A percentile compares a stretch with the other conserved stretches of the same genome.
These are phyloP conservation scores for Varanus komodoensis DNA, from an alignment of 2,113 vertebrate species.

Conservation along the genomic window DNA sequence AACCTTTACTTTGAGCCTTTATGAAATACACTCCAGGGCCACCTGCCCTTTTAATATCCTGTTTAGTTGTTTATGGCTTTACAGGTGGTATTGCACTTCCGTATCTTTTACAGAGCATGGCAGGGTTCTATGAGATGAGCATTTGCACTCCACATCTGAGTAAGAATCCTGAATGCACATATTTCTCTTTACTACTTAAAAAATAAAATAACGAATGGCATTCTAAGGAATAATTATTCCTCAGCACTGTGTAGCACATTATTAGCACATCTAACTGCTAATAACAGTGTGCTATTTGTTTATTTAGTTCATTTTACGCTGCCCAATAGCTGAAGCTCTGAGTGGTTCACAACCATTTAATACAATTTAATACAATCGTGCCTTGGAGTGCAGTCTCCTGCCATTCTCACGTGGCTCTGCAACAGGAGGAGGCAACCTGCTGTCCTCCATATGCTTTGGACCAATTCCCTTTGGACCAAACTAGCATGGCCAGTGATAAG, in stretches of 20 bases:
- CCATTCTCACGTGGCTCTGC: background rate
- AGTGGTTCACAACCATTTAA: background rate
- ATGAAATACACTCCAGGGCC: conserved; percentile 12
- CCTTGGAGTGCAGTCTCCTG: rapidly evolving
- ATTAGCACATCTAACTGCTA: too few species aligned
- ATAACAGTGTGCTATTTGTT: too few species aligned
- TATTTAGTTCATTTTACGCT: too few species aligned
- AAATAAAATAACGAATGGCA: background rate
- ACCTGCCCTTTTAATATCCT: conserved; percentile 18
- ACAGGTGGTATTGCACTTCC: conserved; percentile 22
- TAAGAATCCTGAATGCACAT: background rate
- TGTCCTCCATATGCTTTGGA: too few species aligned
- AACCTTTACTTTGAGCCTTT: conserved; percentile 39
- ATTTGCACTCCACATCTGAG: background rate
- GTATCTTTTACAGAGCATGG: background rate
- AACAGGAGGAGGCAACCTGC: too few species aligned
- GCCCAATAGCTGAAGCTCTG: too few species aligned
- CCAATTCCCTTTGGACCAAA: background rate
- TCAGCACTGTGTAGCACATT: background rate
- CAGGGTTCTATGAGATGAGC: conserved; percentile 19
- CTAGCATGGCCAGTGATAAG: background rate
- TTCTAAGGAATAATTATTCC: background rate
- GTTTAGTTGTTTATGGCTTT: conserved; percentile 37
- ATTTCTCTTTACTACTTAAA: background rate
- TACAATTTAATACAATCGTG: background rate